Evolutionary conservation across 2,797 vertebrate species (phyloP).

Genomic region (Taenioides sp.): DNA sequence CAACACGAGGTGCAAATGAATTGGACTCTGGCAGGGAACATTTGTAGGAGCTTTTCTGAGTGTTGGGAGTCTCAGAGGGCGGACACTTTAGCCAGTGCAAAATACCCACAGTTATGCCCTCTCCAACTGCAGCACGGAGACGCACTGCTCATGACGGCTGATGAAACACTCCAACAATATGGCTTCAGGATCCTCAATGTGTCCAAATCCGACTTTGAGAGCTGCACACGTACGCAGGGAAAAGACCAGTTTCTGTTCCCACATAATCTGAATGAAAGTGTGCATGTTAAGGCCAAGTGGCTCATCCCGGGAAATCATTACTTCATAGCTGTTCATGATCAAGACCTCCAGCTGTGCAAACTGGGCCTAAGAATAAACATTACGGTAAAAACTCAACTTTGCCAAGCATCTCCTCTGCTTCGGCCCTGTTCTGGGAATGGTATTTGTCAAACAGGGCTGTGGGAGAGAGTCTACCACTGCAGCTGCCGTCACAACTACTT

Average conservation of each 20-base stretch:
- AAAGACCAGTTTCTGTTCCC: conserved; percentile 73
- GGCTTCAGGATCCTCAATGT: conserved; percentile 81
- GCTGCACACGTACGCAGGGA: conserved; percentile 56
- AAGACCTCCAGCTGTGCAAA: conserved; percentile 68
- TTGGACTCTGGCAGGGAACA: conserved; percentile 78
- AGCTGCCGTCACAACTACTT: conserved; percentile 76
- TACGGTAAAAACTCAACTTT: conserved; percentile 79
- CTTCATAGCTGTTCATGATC: conserved; percentile 75
- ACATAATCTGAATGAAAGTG: conserved; percentile 64
- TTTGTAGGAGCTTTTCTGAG: conserved; percentile 70
- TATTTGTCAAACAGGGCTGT: conserved; percentile 74
- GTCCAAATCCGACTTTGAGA: conserved; percentile 79
- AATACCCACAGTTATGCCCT: conserved; percentile 82
- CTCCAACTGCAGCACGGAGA: conserved; percentile 84
- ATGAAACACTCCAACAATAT: conserved; percentile 71
- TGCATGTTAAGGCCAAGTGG: conserved; percentile 76
- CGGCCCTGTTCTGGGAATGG: conserved; percentile 83
- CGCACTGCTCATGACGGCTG: conserved; percentile 75
- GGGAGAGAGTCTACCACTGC: conserved; percentile 78
- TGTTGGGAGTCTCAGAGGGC: conserved; percentile 70
- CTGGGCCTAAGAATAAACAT: conserved; percentile 82
- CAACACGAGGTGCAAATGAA: conserved; percentile 68
- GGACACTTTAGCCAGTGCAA: conserved; percentile 34
- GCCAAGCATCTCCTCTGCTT: conserved; percentile 71
- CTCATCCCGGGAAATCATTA: conserved; percentile 81